Base-by-base conservation (phyloP, 2,888 invertebrate species). In the Apeira syringaria region DNA sequence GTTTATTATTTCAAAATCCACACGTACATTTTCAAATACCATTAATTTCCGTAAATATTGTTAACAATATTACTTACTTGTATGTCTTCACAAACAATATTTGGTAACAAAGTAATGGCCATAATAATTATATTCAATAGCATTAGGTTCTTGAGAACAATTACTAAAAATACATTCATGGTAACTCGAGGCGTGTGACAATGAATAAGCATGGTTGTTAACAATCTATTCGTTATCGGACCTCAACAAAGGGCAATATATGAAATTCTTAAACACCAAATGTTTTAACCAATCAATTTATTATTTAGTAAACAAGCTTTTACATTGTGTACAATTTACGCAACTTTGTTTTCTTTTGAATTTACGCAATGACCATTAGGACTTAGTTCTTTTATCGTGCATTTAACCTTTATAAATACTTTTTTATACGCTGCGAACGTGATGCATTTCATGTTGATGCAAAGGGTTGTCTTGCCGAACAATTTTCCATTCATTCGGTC, bases 391-490 rank as follows among this genome's bases (percentile, higher is more conserved):
- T 87, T 88, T 6, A 55, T 43, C 24, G 64, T 64, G 58, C 88
- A 89, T 64, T 81, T 80, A 9, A 66, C 60, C 61, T 81, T 84
- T 6, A 71, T 46, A 47, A 86, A 84, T 17, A 48, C 63, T 62
- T 86, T 89, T 59, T 84, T 86, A 9, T 68, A 67, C 26, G 78
- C 66, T 8, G 64, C 61, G 30, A 87, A 79, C 13, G 76, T 80
- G 10, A 76, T 74, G 49, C 89, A 89, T 61, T 88, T 89, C 4
- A 70, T 47, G 47, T 61, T 73, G 22, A 86, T 82, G 45, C 88
- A 88, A 32, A 89, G 61, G 5, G 88, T 87, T 29, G 74, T 74
- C 53, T 86, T 88, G 15, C 88, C 88, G 51, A 74, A 87, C 43
- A 86, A 49, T 50, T 83, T 84, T 3, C 85, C 85, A 31, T 73